Percentiles rank a stretch among this genome's conserved stretches.
Evolutionary conservation across 2,888 invertebrate species (phyloP).

Genomic region (Stictocephala bisonia): DNA sequence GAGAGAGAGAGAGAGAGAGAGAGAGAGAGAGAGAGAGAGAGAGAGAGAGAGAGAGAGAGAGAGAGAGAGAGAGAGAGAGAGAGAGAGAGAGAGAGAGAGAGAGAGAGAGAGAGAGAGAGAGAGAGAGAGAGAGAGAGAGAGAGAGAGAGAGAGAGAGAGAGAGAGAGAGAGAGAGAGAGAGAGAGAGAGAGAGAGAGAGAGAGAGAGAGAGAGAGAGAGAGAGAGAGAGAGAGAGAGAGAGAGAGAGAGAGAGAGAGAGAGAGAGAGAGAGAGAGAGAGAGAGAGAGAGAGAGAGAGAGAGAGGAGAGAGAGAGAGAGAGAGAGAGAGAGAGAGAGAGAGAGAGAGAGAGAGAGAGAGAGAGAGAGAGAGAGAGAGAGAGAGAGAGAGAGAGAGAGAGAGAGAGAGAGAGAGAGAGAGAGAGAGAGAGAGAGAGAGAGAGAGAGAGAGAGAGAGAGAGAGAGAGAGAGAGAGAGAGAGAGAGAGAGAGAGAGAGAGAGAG

Average conservation of each 20-base stretch:
- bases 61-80: background rate
- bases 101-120: background rate
- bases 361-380: background rate
- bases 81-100: background rate
- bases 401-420: background rate
- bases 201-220: background rate
- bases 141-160: background rate
- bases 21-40: conserved; percentile 2
- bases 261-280: background rate
- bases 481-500: background rate
- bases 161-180: background rate
- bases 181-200: background rate
- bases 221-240: background rate
- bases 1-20: background rate
- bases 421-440: background rate
- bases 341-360: background rate
- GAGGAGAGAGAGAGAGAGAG: background rate
- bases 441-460: background rate
- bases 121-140: background rate
- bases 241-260: background rate
- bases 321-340: background rate
- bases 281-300: background rate
- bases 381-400: background rate
- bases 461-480: background rate
- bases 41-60: background rate